phyloP scores from a whole-genome alignment of 2,797 vertebrate species.

The Eidolon dupreanum region DNA sequence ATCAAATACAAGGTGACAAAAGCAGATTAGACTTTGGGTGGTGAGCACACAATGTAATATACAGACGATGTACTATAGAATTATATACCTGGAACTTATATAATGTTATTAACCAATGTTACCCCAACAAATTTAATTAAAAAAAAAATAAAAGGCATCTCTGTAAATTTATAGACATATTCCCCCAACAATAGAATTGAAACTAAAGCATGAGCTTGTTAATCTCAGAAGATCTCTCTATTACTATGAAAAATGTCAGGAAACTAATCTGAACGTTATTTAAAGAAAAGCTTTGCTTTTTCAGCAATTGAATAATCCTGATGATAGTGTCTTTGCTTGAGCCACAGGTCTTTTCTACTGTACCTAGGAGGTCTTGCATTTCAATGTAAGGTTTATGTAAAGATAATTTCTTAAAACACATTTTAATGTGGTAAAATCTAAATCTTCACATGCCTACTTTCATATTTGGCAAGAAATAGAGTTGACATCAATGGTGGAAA shows the following conservation, averaged over 20 bases:
- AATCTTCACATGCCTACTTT: background rate
- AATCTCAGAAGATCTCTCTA: background rate
- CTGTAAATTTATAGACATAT: background rate
- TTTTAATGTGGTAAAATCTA: background rate
- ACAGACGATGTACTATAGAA: too few species aligned
- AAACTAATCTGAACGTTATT: background rate
- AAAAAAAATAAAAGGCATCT: background rate
- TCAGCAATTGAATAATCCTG: background rate
- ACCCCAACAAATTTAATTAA: too few species aligned
- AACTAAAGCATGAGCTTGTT: background rate
- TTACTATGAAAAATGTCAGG: background rate
- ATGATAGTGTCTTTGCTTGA: background rate
- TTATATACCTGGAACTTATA: too few species aligned
- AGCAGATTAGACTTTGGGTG: too few species aligned
- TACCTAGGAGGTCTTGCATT: background rate
- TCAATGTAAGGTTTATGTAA: background rate
- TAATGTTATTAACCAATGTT: too few species aligned
- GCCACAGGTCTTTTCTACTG: background rate
- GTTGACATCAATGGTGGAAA: background rate
- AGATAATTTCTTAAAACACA: slow-evolving; percentile 24
- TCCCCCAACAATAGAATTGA: background rate
- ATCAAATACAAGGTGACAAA: too few species aligned
- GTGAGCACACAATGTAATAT: too few species aligned
- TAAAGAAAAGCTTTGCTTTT: slow-evolving; percentile 32
- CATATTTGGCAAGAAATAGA: slow-evolving; percentile 21